Conservation (phyloP, 2,888 invertebrate species). For the Tachystola acroxantha region DNA sequence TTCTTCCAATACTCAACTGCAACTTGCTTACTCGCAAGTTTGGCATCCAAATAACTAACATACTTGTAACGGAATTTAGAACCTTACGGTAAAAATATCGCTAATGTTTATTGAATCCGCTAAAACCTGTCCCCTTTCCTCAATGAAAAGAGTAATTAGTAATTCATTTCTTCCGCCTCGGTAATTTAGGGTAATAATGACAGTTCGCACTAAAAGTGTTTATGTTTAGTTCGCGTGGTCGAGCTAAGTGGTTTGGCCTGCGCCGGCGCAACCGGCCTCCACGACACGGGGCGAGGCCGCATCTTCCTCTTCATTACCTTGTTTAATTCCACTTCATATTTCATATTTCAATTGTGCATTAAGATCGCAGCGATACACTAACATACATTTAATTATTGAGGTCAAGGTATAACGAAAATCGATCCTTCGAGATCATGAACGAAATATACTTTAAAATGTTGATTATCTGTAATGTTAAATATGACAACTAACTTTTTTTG, state of each 20-base stretch:
- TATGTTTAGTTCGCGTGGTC: constrained; percentile 37
- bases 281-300: constrained; percentile 46
- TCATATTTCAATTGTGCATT: background rate
- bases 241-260: constrained; percentile 30
- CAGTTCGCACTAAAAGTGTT: constrained; percentile 26
- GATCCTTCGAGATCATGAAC: background rate
- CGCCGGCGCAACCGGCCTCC: constrained; percentile 35
- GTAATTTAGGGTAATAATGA: constrained; percentile 17
- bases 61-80: background rate
- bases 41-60: constrained; percentile 1
- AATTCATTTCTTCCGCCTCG: constrained; percentile 3
- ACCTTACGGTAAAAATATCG: background rate
- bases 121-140: constrained; percentile 4
- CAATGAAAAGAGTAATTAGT: constrained; percentile 3
- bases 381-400: constrained; percentile 2
- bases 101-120: constrained; percentile 10
- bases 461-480: too few species aligned
- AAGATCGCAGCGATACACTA: background rate
- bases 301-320: constrained; percentile 46
- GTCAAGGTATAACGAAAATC: constrained; percentile 7
- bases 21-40: background rate
- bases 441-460: too few species aligned
- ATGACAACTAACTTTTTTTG: too few species aligned
- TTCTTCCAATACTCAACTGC: background rate
- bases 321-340: constrained; percentile 7